phyloP scores from a whole-genome alignment of 2,113 vertebrate species.

The Siphamia tubifer region DNA sequence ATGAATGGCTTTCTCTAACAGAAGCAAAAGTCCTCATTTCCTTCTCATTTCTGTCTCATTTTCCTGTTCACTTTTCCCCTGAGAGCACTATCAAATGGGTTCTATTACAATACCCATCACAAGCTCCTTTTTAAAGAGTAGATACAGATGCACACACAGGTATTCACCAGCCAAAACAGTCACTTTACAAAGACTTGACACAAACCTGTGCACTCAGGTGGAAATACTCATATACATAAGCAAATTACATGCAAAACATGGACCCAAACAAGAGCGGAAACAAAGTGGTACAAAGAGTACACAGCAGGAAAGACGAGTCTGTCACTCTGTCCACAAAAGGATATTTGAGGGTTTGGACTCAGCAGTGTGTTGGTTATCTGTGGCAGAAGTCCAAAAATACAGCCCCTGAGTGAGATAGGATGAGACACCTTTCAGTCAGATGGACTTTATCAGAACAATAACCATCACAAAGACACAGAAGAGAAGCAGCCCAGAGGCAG shows the following conservation, averaged over 20 bases:
- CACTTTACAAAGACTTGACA: slow-evolving; percentile 49
- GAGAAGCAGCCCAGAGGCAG: neutral
- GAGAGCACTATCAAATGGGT: slow-evolving; percentile 49
- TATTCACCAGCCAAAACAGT: slow-evolving; percentile 53
- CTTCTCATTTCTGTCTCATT: slow-evolving; percentile 62
- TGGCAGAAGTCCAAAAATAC: too few relatives aligned
- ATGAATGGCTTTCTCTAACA: slow-evolving; percentile 44
- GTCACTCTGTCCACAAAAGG: too few relatives aligned
- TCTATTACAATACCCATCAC: slow-evolving; percentile 70
- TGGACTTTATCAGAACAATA: neutral
- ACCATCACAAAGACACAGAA: neutral
- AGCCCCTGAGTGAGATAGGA: neutral
- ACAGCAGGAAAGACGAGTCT: neutral
- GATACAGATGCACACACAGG: slow-evolving; percentile 42
- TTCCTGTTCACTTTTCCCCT: slow-evolving; percentile 58
- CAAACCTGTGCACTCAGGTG: slow-evolving; percentile 19
- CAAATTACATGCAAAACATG: slow-evolving; percentile 51
- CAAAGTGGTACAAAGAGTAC: neutral
- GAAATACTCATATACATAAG: slow-evolving; percentile 49
- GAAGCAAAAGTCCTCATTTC: slow-evolving; percentile 60
- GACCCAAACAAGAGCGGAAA: slow-evolving; percentile 4
- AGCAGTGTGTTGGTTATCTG: too few relatives aligned
- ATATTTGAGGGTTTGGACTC: too few relatives aligned
- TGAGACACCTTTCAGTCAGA: neutral
- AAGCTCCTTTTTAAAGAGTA: slow-evolving; percentile 55